Evolutionary conservation across 2,888 invertebrate genomes (phyloP).

Genomic region (Drosophila rellima): DNA sequence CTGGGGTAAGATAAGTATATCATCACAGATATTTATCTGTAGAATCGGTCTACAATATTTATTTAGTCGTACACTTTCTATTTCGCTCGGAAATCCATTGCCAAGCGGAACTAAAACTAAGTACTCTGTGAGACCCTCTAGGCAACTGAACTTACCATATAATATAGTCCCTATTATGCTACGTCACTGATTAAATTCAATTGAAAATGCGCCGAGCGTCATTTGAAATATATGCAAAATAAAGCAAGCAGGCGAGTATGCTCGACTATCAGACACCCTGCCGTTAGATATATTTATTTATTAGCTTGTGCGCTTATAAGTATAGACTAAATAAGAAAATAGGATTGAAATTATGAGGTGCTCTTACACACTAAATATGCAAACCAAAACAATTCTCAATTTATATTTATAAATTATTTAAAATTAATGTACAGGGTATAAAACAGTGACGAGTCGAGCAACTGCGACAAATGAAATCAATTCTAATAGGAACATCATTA

Average conservation of each 20-base stretch:
- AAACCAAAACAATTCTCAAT: too few relatives aligned
- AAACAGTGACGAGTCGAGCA: not conserved
- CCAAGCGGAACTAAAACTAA: conserved; percentile 51
- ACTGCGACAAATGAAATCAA: conserved; percentile 23
- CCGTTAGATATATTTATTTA: not conserved
- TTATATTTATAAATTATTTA: too few relatives aligned
- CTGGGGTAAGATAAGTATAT: not conserved
- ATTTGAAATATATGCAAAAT: conserved; percentile 39
- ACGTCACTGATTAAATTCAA: conserved; percentile 81
- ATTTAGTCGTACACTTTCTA: conserved; percentile 53
- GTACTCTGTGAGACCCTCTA: conserved; percentile 26
- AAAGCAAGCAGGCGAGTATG: not conserved
- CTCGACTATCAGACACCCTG: conserved; percentile 9
- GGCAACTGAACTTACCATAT: conserved; percentile 7
- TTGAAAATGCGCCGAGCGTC: conserved; percentile 61
- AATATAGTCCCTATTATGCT: conserved; percentile 15
- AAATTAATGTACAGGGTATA: conserved; percentile 1
- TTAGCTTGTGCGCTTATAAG: too few relatives aligned
- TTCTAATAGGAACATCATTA: conserved; percentile 55
- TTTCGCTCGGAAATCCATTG: conserved; percentile 46
- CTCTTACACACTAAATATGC: too few relatives aligned
- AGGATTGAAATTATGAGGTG: too few relatives aligned
- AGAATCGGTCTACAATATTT: not conserved
- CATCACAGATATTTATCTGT: not conserved
- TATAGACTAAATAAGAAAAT: too few relatives aligned